Base-by-base conservation (phyloP, 2,888 invertebrate genomes). In the Ochlodes sylvanus region DNA sequence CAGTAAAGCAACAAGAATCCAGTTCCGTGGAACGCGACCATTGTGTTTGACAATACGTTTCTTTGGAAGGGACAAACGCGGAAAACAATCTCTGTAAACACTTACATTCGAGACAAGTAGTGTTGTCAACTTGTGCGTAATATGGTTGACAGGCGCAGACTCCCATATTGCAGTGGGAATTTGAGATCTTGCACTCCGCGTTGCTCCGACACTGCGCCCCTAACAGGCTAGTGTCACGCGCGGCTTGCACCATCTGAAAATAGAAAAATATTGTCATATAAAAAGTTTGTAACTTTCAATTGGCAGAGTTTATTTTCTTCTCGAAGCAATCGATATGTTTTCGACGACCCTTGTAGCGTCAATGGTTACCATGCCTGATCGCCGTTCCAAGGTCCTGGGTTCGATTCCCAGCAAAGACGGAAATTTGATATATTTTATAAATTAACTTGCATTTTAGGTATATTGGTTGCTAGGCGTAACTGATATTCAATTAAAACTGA, bases 101-200 rank as follows among this genome's bases (percentile, higher is more conserved):
- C 95, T 96, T 94, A 98, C 98, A 97, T 94, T 97, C 97, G 77
- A 98, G 94, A 90, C 98, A 98, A 72, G 95, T 95, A 70, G 96
- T 96, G 78, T 94, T 94, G 89, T 98, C 97, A 85, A 96, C 95
- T 83, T 94, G 95, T 42, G 97, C 97, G 88, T 95, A 97, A 89
- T 97, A 97, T 41, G 97, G 96, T 85, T 96, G 95, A 88, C 98
- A 98, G 69, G 95, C 94, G 91, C 98, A 98, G 74, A 95, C 94
- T 76, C 97, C 97, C 80, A 94, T 89, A 74, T 94, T 88, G 85
- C 97, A 97, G 71, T 94, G 94, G 72, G 96, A 95, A 79, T 96
- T 95, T 69, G 92, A 86, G 71, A 95, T 94, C 73, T 92, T 92
- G 85, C 97, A 97, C 76, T 96, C 96, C 75, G 89, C 88, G 80